Conservation (phyloP, 1,140 invertebrate genomes). For the Diploscapter pachys region DNA sequence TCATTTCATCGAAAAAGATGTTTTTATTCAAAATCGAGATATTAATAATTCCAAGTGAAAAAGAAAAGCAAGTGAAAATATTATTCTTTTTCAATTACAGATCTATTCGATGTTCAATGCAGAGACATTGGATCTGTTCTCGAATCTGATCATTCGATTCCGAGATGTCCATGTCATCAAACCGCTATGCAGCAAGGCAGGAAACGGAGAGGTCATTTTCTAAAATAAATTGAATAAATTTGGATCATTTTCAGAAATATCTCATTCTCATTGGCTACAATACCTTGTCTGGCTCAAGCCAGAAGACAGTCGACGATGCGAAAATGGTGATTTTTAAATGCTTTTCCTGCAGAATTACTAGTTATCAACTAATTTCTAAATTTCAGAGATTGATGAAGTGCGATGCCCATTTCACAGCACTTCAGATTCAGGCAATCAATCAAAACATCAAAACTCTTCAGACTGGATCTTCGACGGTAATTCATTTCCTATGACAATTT, state of each 20-base stretch:
- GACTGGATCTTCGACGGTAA: too few relatives aligned
- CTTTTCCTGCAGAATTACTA: background rate
- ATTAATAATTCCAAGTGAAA: too few relatives aligned
- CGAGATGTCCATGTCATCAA: constrained; percentile 15
- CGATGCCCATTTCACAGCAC: background rate
- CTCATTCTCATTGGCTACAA: constrained; percentile 6
- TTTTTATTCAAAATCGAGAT: too few relatives aligned
- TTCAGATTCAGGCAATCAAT: constrained; percentile 4
- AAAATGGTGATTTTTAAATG: background rate
- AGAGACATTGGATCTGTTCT: background rate
- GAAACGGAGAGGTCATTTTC: constrained; percentile 14
- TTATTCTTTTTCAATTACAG: background rate
- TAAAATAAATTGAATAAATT: background rate
- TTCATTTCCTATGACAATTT: background rate
- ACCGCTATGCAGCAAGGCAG: constrained; percentile 18
- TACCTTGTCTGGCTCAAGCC: background rate
- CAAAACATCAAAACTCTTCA: background rate
- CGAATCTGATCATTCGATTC: background rate
- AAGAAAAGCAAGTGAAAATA: background rate
- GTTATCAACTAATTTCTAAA: background rate
- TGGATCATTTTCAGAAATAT: constrained; percentile 16
- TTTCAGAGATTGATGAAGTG: background rate
- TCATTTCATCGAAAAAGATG: too few relatives aligned
- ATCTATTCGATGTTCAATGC: background rate
- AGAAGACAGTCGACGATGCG: background rate